Conservation (phyloP, 2,113 vertebrate genomes). For the Campylorhamphus procurvoides region DNA sequence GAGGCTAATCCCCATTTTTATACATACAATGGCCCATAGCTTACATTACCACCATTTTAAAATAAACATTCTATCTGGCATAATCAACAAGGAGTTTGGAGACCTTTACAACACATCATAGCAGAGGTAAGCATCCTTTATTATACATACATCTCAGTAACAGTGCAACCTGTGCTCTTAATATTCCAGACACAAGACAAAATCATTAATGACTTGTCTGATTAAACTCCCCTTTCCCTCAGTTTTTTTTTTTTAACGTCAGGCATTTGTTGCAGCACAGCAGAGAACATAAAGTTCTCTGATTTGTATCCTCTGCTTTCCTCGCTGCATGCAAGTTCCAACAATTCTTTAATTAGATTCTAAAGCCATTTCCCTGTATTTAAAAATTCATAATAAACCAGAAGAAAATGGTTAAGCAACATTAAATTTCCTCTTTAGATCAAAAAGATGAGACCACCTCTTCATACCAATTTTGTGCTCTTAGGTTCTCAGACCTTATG, state of each 20-base stretch:
- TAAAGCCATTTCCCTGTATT: background rate
- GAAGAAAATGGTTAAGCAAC: background rate
- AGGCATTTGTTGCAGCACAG: background rate
- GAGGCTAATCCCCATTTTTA: background rate
- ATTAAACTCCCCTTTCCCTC: background rate
- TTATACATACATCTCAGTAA: background rate
- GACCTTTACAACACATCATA: background rate
- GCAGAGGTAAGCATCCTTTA: background rate
- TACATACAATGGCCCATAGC: background rate
- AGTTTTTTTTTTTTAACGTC: background rate
- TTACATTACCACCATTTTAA: background rate
- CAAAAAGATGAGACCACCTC: background rate
- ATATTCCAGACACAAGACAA: background rate
- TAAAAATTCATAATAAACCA: background rate
- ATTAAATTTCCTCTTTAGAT: background rate
- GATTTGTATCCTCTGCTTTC: background rate
- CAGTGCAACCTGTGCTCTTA: background rate
- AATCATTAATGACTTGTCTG: background rate
- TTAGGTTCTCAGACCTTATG: background rate
- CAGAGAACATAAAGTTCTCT: background rate
- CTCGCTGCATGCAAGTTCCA: background rate
- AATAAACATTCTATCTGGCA: background rate
- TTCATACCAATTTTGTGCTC: background rate
- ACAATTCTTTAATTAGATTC: background rate
- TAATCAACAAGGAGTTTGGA: background rate